Conservation (phyloP, 2,113 vertebrate genomes). For the Cyanistes caeruleus region DNA sequence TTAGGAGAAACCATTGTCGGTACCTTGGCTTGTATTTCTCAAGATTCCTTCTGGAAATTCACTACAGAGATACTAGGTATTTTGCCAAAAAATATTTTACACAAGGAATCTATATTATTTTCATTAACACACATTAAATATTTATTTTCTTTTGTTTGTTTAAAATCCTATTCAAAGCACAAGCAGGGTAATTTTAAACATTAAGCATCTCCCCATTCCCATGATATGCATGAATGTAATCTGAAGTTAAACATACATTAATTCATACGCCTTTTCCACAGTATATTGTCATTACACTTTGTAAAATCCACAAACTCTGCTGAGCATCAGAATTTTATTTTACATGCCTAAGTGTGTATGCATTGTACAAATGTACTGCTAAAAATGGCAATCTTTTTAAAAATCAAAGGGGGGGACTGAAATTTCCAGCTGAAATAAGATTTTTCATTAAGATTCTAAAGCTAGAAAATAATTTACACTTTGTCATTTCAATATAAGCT, state of each 20-base stretch:
- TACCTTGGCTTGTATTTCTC: background rate
- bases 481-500: background rate
- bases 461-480: background rate
- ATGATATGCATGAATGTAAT: background rate
- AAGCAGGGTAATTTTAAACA: background rate
- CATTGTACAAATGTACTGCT: background rate
- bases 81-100: background rate
- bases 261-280: background rate
- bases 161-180: background rate
- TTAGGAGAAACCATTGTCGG: background rate
- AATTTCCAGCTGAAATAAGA: background rate
- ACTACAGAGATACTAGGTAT: background rate
- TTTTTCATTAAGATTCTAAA: background rate
- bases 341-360: background rate
- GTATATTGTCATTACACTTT: background rate
- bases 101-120: background rate
- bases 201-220: background rate
- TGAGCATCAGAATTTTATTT: background rate
- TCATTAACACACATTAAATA: background rate
- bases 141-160: background rate
- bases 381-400: background rate
- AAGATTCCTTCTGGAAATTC: background rate
- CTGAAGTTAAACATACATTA: background rate
- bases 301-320: background rate
- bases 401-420: fast-evolving